Evolutionary conservation across 2,113 vertebrate genomes (phyloP), one percentile per base, ranked within the genome.

Genomic region (Ginglymostoma cirratum): DNA sequence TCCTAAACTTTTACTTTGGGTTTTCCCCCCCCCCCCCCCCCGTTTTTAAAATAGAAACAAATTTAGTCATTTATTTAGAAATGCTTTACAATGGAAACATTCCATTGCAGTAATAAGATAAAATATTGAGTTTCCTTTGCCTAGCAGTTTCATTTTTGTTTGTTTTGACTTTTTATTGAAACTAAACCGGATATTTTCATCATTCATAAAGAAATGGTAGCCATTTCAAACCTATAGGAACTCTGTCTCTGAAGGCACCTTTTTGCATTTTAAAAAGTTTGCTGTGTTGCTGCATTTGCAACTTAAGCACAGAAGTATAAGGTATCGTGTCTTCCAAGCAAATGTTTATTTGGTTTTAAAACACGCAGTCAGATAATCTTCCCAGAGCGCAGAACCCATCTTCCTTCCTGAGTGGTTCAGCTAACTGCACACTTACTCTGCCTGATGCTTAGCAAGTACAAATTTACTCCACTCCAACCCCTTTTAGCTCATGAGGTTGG

Each of bases 361-460:
- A 23, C n/a, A 7, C 24, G 66, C 69, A 8, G 45, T 30, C 21
- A 17, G 52, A 52, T 86, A 86, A 27, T 83, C 78, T 89, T 15
- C 27, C 66, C 34, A 17, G 21, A 93, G 8, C 65, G 23, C n/a
- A 66, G 5, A 89, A 30, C 86, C 86, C 42, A 55, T 89, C 48
- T 52, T 89, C 86, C 86, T 89, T 89, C 52, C 87, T 93, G 90
- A 67, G 65, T 93, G 34, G 3, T 61, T 67, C 90, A 94, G 65
- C 10, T 15, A 21, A 94, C 69, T 45, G n/a, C 45, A 66, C 24
- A 27, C 24, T 52, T 61, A 89, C 48, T 89, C 23, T 52, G 45
- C 85, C 15, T 90, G 27, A 12, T 27, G 19, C 34, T 90, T 90
- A 83, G 12, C 72, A 76, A 76, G 12, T n/a, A 42, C n/a, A 83